Evolutionary conservation across 2,113 vertebrate genomes (phyloP).

Genomic region (Malurus melanocephalus): DNA sequence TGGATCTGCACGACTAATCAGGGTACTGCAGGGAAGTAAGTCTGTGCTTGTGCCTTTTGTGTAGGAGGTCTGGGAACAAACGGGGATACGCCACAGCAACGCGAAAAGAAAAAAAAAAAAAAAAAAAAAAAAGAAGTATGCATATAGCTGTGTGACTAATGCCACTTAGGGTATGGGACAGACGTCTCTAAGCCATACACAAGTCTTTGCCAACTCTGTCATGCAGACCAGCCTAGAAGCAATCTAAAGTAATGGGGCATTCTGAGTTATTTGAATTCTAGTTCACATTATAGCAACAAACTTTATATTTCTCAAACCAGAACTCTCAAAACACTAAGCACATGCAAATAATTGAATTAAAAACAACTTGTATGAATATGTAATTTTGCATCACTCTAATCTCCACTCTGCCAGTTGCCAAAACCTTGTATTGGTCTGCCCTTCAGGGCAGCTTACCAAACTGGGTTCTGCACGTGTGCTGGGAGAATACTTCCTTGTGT

Average conservation of each 20-base stretch:
- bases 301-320: background rate
- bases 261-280: background rate
- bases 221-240: background rate
- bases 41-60: background rate
- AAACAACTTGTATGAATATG: background rate
- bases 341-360: background rate
- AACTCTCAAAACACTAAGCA: background rate
- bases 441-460: background rate
- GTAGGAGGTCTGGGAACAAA: slow-evolving; percentile 1
- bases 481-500: background rate
- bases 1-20: slow-evolving; percentile 28
- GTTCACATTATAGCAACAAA: background rate
- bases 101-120: background rate
- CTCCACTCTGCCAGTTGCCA: background rate
- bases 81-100: slow-evolving; percentile 19
- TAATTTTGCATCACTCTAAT: background rate
- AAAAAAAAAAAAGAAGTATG: background rate
- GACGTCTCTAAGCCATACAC: background rate
- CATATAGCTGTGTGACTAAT: background rate
- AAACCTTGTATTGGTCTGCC: background rate
- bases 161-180: background rate
- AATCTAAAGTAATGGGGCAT: background rate
- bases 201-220: background rate
- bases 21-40: slow-evolving; percentile 32
- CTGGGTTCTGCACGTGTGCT: rapidly evolving